Evolutionary conservation across 2,113 vertebrate genomes (phyloP), one percentile per base, ranked within the genome.

Genomic region (Alouatta palliata): DNA sequence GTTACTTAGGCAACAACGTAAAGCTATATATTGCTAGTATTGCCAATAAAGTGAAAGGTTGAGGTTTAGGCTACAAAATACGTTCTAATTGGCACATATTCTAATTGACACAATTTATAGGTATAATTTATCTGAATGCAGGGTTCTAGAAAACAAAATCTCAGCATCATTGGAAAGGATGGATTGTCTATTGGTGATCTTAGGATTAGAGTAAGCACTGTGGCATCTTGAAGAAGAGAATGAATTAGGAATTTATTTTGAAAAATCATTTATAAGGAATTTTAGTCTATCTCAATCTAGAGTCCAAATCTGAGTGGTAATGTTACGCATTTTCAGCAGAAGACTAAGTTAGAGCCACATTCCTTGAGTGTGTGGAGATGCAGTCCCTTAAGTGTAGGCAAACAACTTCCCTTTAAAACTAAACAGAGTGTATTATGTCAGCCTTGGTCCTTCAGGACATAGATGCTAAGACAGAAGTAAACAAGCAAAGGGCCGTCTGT

Each of bases 211-310:
- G 16, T 66, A 91, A 88, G 9, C 11, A 11, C 5, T 84, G 13
- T 61, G 27, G 21, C 76, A 96, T 84, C 54, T 84, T 81, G 76
- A 35, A 35, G 21, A 96, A 96, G 76, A 92, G 40, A 64, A 82
- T 61, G 5, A 70, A 70, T 77, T 76, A 47, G 27, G 8, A 79
- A 77, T 94, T 94, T 87, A 40, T 79, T 96, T 85, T 89, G 52
- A 30, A 77, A 86, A 61, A 40, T 88, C 12, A 71, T 37, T 91
- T 58, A 54, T 61, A 92, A 95, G 27, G 10, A 77, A 75, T 87
- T 93, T 95, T 88, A 81, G 77, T 73, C 82, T 95, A 47, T 16
- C 27, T 91, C 68, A 83, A 43, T 91, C 40, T 47, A 82, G 32
- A 61, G 68, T 93, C 64, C 47, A 70, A 58, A 96, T 89, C 32